phyloP scores from a whole-genome alignment of 2,888 invertebrate genomes.

The Amorpha juglandis region DNA sequence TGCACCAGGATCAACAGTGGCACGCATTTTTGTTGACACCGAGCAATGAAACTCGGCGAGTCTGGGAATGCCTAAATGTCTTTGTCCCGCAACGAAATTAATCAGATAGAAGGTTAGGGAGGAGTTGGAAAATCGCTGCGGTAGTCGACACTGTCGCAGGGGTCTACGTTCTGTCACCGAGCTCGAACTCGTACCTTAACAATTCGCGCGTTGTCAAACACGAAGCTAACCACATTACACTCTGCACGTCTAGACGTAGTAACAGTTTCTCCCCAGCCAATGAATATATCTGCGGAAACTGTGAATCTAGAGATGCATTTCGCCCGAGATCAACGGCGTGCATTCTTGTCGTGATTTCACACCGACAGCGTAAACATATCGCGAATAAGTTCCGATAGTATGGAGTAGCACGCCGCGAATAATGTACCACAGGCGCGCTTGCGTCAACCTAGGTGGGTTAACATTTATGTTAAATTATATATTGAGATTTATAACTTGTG shows the following conservation, averaged over 20 bases:
- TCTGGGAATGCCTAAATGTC: too few species aligned
- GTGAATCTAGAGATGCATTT: not conserved
- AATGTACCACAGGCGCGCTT: not conserved
- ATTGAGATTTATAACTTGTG: not conserved
- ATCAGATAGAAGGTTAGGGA: too few species aligned
- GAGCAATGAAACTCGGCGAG: too few species aligned
- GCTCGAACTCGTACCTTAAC: too few species aligned
- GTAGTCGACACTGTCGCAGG: too few species aligned
- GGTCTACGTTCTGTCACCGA: too few species aligned
- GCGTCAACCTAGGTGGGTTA: not conserved
- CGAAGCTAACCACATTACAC: not conserved
- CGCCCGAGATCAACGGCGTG: not conserved
- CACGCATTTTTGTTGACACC: too few species aligned
- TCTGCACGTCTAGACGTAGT: not conserved
- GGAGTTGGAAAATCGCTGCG: too few species aligned
- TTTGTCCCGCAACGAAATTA: too few species aligned
- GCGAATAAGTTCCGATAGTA: not conserved
- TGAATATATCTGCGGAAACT: not conserved
- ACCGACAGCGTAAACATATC: not conserved
- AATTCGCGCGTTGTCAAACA: too few species aligned
- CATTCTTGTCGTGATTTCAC: constrained; percentile 1
- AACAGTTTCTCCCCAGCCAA: not conserved
- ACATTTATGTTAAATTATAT: not conserved
- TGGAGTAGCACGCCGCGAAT: not conserved
- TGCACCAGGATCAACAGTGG: too few species aligned